Base-by-base conservation (phyloP, 2,113 vertebrate genomes). In the Regulus satrapa region DNA sequence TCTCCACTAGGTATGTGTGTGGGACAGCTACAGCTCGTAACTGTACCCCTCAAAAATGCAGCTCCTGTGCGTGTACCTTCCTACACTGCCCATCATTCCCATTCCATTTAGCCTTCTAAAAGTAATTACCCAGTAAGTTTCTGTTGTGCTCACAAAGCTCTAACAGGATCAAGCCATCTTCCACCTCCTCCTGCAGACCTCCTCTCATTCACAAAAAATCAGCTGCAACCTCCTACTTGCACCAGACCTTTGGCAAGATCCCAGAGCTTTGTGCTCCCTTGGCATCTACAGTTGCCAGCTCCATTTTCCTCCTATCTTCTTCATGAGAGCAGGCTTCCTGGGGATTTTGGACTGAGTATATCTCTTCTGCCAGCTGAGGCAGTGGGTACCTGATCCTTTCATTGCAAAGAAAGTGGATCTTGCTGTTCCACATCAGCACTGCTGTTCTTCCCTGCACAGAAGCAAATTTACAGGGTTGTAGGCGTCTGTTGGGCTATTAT, bases 161-260 rank as follows among this genome's bases (percentile, higher is more conserved):
- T 89, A 64, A 84, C 48, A 49, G 0, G 0, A 49, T 79, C 62
- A 54, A 91, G 43, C 34, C 29, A 66, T 72, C 38, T 89, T 73
- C 45, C 28, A 73, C 69, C 58, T 64, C 61, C 45, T 91, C 34
- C 71, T 78, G 40, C 66, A 75, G 58, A 32, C 45, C 36, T 87
- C 36, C 29, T 61, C 41, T 91, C 80, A 91, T 92, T 89, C 87
- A 91, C 49, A 91, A 72, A 72, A 95, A 92, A 46, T 43, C 66
- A 88, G 45, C 62, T 34, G 34, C 81, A 73, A 26, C 41, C 38
- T 89, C 69, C 84, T 62, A 94, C 84, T 94, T 58, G n/a, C 40
- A 63, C 28, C 73, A 84, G 89, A 72, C 66, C 89, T 87, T 76
- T 64, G 58, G 69, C 81, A 72, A 45, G 23, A 75, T 64, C 86